Conservation (phyloP, 2,888 invertebrate genomes). For the Aproaerema taeniolella region DNA sequence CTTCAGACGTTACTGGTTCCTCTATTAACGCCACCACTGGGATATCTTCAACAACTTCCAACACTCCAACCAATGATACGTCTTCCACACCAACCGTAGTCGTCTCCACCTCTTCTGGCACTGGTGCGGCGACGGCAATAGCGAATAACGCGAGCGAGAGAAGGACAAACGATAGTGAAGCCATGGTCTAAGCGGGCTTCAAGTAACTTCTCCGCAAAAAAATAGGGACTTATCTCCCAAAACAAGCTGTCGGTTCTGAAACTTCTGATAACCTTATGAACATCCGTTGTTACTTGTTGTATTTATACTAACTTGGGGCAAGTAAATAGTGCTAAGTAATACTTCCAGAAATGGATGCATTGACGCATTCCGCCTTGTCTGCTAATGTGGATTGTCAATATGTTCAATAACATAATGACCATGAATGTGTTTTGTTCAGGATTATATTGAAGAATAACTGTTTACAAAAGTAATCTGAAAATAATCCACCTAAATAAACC, state of each 20-base stretch:
- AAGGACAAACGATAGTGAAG: constrained; percentile 43
- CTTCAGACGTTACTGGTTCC: constrained; percentile 25
- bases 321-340: constrained; percentile 54
- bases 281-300: constrained; percentile 28
- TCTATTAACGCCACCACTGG: constrained; percentile 39
- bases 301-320: constrained; percentile 46
- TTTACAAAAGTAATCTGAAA: background rate
- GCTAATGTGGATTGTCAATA: constrained; percentile 53
- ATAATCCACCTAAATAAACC: constrained; percentile 1
- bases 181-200: constrained; percentile 48
- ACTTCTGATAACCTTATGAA: constrained; percentile 29
- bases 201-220: constrained; percentile 44
- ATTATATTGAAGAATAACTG: constrained; percentile 23
- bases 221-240: constrained; percentile 33
- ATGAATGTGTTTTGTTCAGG: constrained; percentile 56
- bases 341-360: constrained; percentile 55
- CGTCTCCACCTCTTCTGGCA: constrained; percentile 31
- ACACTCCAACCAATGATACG: constrained; percentile 36
- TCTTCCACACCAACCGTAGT: constrained; percentile 31
- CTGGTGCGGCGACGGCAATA: constrained; percentile 39
- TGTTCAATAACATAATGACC: constrained; percentile 66
- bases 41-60: constrained; percentile 46
- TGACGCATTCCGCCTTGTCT: constrained; percentile 46
- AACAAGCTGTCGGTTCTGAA: constrained; percentile 30
- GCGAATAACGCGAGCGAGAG: constrained; percentile 44